Base-by-base conservation (phyloP, 2,113 vertebrate species). In the Chlorocebus sabaeus region DNA sequence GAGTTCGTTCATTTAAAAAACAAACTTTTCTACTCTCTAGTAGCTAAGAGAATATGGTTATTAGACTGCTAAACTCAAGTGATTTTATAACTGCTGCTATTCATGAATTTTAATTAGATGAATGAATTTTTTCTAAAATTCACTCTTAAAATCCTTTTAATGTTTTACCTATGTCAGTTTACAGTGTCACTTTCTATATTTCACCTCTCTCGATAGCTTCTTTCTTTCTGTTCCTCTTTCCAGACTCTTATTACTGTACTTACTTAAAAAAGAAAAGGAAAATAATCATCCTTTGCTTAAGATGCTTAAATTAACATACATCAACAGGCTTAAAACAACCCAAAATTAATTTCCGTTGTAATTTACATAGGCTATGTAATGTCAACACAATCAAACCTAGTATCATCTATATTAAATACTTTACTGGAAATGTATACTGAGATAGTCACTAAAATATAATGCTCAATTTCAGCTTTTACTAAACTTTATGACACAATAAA, bases 221-320 rank as follows among this genome's bases (percentile, higher is more conserved):
- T 98, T 98, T 98, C 98, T 98, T 98, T 98, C 98, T 98, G 98
- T 98, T 99, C 98, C 97, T 99, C 97, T 98, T 98, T 97, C 40
- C 97, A 97, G 96, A 97, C 90, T 98, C 97, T 97, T 97, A 98
- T 96, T 96, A 98, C 93, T 97, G 88, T 96, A 98, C 96, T 98
- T 97, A 97, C 86, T 96, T 97, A 83, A 97, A 85, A 97, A 97
- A 98, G 76, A 98, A 92, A 98, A 98, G 90, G 64, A 87, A 52
- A 92, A 96, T 98, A 86, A 97, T 97, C 97, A 97, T 93, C 68
- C 72, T 93, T 94, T 70, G 25, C n/a, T 89, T 93, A 92, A 97
- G 85, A 25, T 97, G 61, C 30, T 96, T 83, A 96, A 95, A 85
- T 96, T 78, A 89, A 94, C 48, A 97, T 55, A 97, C 8, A 98